A percentile compares a stretch with the other conserved stretches of the same genome.
Conservation (phyloP, 2,888 invertebrate species). For the Lutraria lutraria region DNA sequence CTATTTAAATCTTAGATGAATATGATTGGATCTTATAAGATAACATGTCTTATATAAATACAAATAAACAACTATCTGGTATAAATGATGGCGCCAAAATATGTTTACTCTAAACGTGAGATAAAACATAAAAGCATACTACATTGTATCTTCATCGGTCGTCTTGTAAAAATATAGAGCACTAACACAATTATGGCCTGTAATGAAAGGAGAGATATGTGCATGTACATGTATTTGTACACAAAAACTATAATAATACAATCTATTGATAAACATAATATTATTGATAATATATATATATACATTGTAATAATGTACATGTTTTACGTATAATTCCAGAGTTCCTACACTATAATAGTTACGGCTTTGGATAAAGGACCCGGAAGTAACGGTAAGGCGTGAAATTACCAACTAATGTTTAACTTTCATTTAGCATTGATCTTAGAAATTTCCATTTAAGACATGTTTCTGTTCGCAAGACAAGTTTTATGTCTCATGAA, state of each 20-base stretch:
- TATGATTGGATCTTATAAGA: too few relatives aligned
- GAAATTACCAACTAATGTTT: not conserved
- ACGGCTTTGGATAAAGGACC: conserved; percentile 94
- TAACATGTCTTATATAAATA: too few relatives aligned
- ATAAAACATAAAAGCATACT: too few relatives aligned
- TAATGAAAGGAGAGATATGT: not conserved
- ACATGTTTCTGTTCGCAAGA: not conserved
- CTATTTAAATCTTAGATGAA: too few relatives aligned
- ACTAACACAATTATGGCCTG: not conserved
- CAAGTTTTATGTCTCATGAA: conserved; percentile 6
- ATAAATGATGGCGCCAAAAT: too few relatives aligned
- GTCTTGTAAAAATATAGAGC: too few relatives aligned
- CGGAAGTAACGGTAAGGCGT: conserved; percentile 55
- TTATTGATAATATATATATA: too few relatives aligned
- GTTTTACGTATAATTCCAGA: conserved; percentile 89
- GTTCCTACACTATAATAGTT: conserved; percentile 96
- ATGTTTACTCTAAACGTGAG: too few relatives aligned
- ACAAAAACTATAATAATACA: not conserved
- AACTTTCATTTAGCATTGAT: not conserved
- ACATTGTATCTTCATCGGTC: too few relatives aligned
- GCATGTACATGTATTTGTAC: not conserved
- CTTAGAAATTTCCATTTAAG: conserved; percentile 9
- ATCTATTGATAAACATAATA: not conserved
- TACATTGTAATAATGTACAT: too few relatives aligned
- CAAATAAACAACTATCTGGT: too few relatives aligned